These are phyloP conservation scores for Hepsetus odoe DNA, from an alignment of 2,113 vertebrate genomes.

Conservation along the genomic window DNA sequence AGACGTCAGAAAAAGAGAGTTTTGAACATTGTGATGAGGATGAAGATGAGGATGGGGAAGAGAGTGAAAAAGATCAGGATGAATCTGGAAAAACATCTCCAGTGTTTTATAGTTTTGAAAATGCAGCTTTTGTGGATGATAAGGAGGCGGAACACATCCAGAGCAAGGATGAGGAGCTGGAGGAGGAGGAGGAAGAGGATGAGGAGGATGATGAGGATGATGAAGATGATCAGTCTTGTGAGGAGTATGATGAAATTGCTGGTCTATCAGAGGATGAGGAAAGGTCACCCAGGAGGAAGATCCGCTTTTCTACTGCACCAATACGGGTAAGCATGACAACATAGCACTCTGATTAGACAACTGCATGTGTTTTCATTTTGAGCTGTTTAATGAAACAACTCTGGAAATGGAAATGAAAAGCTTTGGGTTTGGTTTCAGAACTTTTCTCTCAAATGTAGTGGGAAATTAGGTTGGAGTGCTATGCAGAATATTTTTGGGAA, in stretches of 20 bases:
- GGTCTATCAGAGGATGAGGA: slow-evolving; percentile 90
- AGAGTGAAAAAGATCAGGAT: slow-evolving; percentile 63
- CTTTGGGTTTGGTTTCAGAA: background rate
- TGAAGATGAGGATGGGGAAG: slow-evolving; percentile 64
- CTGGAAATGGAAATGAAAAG: background rate
- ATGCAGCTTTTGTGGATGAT: slow-evolving; percentile 87
- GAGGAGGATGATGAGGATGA: slow-evolving; percentile 58
- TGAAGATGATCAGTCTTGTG: slow-evolving; percentile 73
- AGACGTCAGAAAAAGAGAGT: slow-evolving; percentile 59
- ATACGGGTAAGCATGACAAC: slow-evolving; percentile 78
- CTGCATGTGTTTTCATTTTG: background rate
- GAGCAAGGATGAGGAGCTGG: slow-evolving; percentile 68
- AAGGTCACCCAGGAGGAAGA: slow-evolving; percentile 75
- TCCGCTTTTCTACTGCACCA: slow-evolving; percentile 86
- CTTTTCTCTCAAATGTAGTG: slow-evolving; percentile 10
- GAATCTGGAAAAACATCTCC: slow-evolving; percentile 68
- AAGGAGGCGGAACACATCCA: slow-evolving; percentile 75
- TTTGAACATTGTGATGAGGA: slow-evolving; percentile 63
- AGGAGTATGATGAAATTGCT: slow-evolving; percentile 81
- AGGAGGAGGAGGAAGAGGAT: slow-evolving; percentile 58
- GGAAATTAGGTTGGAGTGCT: slow-evolving; percentile 21
- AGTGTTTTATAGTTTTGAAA: slow-evolving; percentile 84
- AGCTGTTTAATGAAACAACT: background rate
- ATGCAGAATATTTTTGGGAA: slow-evolving; percentile 58
- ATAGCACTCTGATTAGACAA: background rate